phyloP scores from a whole-genome alignment of 2,113 vertebrate species.

The Boleophthalmus pectinirostris region DNA sequence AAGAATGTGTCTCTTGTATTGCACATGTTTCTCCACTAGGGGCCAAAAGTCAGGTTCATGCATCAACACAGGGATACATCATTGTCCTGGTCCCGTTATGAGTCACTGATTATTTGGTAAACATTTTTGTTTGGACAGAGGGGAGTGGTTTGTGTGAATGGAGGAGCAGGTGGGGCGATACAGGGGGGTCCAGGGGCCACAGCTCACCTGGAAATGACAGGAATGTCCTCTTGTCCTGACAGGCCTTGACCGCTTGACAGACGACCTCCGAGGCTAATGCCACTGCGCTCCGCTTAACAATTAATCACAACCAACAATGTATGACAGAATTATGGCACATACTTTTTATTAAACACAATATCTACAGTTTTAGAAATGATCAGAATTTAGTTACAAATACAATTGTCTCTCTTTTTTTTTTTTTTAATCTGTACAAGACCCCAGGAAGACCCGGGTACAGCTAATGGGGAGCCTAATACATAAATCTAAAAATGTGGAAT shows the following conservation, averaged over 20 bases:
- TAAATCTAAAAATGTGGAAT: too few relatives aligned
- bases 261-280: constrained; percentile 32
- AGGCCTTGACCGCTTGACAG: constrained; percentile 66
- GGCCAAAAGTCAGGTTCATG: constrained; percentile 26
- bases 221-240: constrained; percentile 74
- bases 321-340: neutral
- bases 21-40: constrained; percentile 23
- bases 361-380: neutral
- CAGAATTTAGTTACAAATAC: neutral
- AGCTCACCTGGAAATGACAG: constrained; percentile 62
- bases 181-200: constrained; percentile 49
- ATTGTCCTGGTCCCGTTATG: constrained; percentile 17
- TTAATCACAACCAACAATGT: constrained; percentile 24
- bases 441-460: too few relatives aligned
- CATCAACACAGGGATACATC: constrained; percentile 34
- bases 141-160: constrained; percentile 2
- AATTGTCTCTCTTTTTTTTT: too few relatives aligned
- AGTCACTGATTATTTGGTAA: constrained; percentile 5
- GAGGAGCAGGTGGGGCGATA: constrained; percentile 44
- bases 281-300: constrained; percentile 39
- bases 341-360: neutral
- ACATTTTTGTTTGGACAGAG: constrained; percentile 5
- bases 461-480: too few relatives aligned
- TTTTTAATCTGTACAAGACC: too few relatives aligned
- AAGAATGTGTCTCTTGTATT: constrained; percentile 27